These are phyloP conservation scores for Conopomorpha cramerella DNA, from an alignment of 1,140 invertebrate species.

Conservation along the genomic window DNA sequence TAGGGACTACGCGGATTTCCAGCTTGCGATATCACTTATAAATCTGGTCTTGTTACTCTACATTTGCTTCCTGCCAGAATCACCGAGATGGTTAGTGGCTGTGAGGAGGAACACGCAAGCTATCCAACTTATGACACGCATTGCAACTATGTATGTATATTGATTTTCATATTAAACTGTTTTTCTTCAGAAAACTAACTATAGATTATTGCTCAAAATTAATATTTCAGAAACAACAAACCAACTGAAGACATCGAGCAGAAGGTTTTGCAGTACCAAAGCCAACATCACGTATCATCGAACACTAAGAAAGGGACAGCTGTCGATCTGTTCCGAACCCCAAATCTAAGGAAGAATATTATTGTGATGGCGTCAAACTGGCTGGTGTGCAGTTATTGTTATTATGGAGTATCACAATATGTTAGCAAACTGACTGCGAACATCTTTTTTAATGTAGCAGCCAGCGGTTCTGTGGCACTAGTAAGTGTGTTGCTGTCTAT, in stretches of 20 bases:
- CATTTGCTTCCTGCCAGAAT: conserved; percentile 71
- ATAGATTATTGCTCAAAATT: too few species aligned
- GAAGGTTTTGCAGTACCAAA: conserved; percentile 7
- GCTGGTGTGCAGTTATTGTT: conserved; percentile 72
- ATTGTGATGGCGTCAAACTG: conserved; percentile 71
- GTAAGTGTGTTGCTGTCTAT: conserved; percentile 66
- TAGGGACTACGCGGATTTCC: conserved; percentile 59
- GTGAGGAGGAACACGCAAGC: conserved; percentile 62
- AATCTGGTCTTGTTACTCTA: conserved; percentile 56
- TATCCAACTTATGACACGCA: conserved; percentile 51
- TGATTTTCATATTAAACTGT: conserved; percentile 3
- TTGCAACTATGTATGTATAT: conserved; percentile 56
- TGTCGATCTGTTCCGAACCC: conserved; percentile 71
- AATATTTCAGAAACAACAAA: conserved; percentile 59
- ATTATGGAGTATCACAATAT: conserved; percentile 75
- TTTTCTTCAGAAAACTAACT: conserved; percentile 34
- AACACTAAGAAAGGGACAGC: conserved; percentile 58
- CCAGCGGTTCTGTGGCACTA: conserved; percentile 65
- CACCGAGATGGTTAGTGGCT: conserved; percentile 69
- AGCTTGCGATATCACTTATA: conserved; percentile 57
- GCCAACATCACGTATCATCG: conserved; percentile 18
- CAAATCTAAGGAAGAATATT: conserved; percentile 75
- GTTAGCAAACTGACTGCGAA: conserved; percentile 72
- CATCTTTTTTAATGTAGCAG: conserved; percentile 72
- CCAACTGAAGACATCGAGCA: conserved; percentile 63